Conservation (phyloP, 2,888 invertebrate genomes). For the Mesodorylaimus sp. region DNA sequence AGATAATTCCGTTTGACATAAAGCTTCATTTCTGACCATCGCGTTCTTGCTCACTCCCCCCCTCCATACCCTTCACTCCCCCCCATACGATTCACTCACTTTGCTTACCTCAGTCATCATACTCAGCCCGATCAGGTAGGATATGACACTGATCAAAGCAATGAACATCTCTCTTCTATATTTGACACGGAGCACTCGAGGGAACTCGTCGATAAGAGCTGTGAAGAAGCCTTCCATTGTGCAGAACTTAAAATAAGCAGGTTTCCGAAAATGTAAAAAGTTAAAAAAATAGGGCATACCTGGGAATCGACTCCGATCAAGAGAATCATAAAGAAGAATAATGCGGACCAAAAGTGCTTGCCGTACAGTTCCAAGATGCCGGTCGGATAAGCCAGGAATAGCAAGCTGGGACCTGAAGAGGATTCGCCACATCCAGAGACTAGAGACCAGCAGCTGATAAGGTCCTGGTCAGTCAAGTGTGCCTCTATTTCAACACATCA, state of each 20-base stretch:
- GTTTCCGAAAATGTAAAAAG: not conserved
- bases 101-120: conserved; percentile 35
- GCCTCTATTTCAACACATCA: no score
- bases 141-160: conserved; percentile 67
- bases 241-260: conserved; percentile 47
- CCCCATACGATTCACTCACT: no score
- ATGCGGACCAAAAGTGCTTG: conserved; percentile 43
- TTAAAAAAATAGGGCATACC: conserved; percentile 23
- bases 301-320: conserved; percentile 46
- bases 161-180: conserved; percentile 76
- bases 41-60: no score
- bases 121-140: conserved; percentile 76
- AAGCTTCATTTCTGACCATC: no score
- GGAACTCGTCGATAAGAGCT: conserved; percentile 91
- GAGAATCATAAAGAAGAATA: conserved; percentile 49
- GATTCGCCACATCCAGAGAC: no score
- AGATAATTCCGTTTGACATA: no score
- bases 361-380: conserved; percentile 43
- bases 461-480: no score
- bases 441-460: no score
- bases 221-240: conserved; percentile 98
- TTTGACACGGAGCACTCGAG: conserved; percentile 46
- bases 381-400: conserved; percentile 45
- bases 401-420: conserved; percentile 39
- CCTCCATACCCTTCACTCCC: no score